phyloP scores from a whole-genome alignment of 2,888 invertebrate genomes.

The Philhelius pedissequus region DNA sequence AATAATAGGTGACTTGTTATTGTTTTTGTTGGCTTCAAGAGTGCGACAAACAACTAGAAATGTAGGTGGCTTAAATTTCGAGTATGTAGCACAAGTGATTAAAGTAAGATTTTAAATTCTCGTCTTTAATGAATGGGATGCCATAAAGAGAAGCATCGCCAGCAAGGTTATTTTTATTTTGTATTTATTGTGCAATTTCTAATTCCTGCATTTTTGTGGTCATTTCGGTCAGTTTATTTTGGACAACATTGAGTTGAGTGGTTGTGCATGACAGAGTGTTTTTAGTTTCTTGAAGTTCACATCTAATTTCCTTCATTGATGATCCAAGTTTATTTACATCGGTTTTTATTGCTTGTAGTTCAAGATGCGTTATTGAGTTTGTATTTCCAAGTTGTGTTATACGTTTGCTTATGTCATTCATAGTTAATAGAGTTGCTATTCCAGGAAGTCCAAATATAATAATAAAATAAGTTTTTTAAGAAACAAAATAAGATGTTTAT shows the following conservation, averaged over 20 bases:
- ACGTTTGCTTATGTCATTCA: neutral
- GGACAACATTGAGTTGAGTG: neutral
- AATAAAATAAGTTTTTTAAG: no score
- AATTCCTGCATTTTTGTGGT: neutral
- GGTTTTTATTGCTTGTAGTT: neutral
- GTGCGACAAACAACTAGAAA: neutral
- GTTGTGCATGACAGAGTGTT: no score
- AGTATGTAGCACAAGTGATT: neutral
- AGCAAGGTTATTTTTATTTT: neutral
- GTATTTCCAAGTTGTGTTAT: neutral
- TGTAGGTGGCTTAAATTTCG: neutral
- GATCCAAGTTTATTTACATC: neutral
- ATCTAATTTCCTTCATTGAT: neutral
- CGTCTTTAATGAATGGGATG: neutral
- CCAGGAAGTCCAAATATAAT: no score
- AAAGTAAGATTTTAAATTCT: neutral
- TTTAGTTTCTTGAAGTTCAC: no score
- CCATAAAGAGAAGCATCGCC: neutral
- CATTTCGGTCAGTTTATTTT: neutral
- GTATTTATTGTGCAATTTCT: neutral
- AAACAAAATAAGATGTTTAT: no score
- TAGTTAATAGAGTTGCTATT: no score
- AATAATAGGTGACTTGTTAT: neutral
- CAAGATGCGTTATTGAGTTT: neutral
- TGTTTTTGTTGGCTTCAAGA: neutral